Percentiles rank a stretch among this genome's conserved stretches.
phyloP scores from a whole-genome alignment of 1,140 invertebrate species.

The Calosoma granatense region DNA sequence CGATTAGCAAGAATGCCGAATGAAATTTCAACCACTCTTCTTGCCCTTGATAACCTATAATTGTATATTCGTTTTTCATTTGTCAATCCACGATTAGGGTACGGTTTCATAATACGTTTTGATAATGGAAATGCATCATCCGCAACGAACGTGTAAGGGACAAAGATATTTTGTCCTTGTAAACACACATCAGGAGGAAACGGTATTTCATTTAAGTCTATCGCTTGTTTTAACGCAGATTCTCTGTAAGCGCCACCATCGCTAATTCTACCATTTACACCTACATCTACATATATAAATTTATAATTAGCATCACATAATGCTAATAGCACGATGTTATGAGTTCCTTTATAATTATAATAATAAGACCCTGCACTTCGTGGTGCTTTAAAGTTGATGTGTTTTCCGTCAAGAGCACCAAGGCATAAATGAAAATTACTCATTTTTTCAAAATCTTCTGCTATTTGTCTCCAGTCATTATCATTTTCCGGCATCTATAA shows the following conservation, averaged over 20 bases:
- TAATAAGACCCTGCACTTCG: conserved; percentile 27
- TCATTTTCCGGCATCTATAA: background rate
- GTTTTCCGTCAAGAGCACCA: conserved; percentile 20
- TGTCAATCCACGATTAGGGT: conserved; percentile 24
- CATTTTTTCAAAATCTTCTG: conserved; percentile 17
- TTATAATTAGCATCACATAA: conserved; percentile 32
- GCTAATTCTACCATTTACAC: conserved; percentile 24
- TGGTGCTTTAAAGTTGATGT: conserved; percentile 21
- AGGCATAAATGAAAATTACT: conserved; percentile 19
- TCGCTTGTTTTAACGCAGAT: conserved; percentile 9
- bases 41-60: conserved; percentile 31
- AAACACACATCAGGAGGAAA: conserved; percentile 15
- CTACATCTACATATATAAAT: conserved; percentile 33
- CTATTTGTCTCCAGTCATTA: conserved; percentile 18
- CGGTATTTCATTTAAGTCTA: background rate
- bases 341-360: conserved; percentile 34
- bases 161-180: background rate
- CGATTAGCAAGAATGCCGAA: conserved; percentile 27
- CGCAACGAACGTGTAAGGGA: conserved; percentile 29
- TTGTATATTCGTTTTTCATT: conserved; percentile 33
- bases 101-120: conserved; percentile 36
- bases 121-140: conserved; percentile 39
- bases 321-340: conserved; percentile 33
- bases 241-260: conserved; percentile 28
- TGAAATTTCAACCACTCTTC: conserved; percentile 26